Evolutionary conservation across 2,888 invertebrate species (phyloP), one percentile per base, ranked within the genome.

Genomic region (Seira ritae): DNA sequence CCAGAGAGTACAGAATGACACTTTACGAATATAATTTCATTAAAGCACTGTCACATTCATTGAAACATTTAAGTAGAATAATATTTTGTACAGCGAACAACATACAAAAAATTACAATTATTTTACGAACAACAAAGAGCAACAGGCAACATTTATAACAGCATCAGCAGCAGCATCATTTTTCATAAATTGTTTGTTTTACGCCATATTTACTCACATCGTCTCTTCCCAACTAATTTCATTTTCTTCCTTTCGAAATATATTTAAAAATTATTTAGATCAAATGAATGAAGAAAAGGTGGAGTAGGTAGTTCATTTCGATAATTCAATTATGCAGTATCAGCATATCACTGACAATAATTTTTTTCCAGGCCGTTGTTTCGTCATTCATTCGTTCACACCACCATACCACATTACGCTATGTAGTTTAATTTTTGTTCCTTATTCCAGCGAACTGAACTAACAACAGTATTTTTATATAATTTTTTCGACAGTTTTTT

Each of bases 111-210:
- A 15, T 15, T 1, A 22, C 15, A 6, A 24, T 31, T 31, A 31
- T 4, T 2, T 31, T 31, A 31, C 31, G 31, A 31, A 31, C 31
- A 31, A 60, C 60, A 24, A 71, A 6, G 62, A 31, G 10, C 60
- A 71, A n/a, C 72, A 72, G 72, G 72, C 72, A 72, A 72, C 72
- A 72, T 71, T 71, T 24, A 60, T 62, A 20, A 31, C 15, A 8
- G 12, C 71, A 72, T 17, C 17, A 60, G 55, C 60, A n/a, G 50
- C 71, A 55, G 50, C 71, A 71, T 71, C 71, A 71, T 60, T 71
- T n/a, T n/a, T n/a, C n/a, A n/a, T n/a, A n/a, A n/a, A 24, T 31
- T 71, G 31, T 20, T 72, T 60, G 37, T 72, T 15, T 55, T 71
- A 4, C 22, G 23, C 50, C 24, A 71, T 8, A 23, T 31, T 31